phyloP scores from a whole-genome alignment of 2,888 invertebrate species.

The Acleris literana region DNA sequence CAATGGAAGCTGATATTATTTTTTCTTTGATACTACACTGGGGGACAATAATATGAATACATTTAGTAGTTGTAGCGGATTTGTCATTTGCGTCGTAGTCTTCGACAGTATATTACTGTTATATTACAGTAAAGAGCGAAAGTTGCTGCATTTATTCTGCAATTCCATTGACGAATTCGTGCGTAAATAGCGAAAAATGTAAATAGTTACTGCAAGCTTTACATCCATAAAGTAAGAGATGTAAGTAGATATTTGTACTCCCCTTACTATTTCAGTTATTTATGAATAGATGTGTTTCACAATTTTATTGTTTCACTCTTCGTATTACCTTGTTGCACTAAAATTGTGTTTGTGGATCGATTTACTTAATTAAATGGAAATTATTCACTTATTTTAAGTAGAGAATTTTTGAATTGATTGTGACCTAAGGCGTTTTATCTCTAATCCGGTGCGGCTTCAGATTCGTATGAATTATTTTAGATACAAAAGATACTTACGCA shows the following conservation, averaged over 20 bases:
- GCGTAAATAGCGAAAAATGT: conserved; percentile 16
- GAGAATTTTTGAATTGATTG: conserved; percentile 37
- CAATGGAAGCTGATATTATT: conserved; percentile 23
- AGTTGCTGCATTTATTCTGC: not conserved
- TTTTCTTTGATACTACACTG: conserved; percentile 31
- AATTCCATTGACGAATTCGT: conserved; percentile 18
- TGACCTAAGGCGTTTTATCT: not conserved
- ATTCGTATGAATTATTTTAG: no score
- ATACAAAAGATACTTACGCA: no score
- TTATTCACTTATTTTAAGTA: conserved; percentile 43
- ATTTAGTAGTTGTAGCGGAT: conserved; percentile 23
- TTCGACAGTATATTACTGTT: not conserved
- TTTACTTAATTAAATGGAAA: conserved; percentile 17
- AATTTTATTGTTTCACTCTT: conserved; percentile 26
- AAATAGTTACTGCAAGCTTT: conserved; percentile 20
- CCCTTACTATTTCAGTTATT: conserved; percentile 10
- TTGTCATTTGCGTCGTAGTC: conserved; percentile 8
- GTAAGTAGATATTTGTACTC: conserved; percentile 12
- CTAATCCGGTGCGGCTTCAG: no score
- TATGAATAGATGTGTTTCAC: conserved; percentile 22
- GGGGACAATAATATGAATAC: conserved; percentile 35
- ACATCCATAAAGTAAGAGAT: conserved; percentile 8
- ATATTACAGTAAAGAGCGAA: not conserved
- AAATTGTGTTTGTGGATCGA: conserved; percentile 25
- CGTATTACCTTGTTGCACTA: conserved; percentile 18